These are phyloP conservation scores for Holothuria scabra DNA, from an alignment of 53 echinoderm and acorn worm species.

Conservation along the genomic window DNA sequence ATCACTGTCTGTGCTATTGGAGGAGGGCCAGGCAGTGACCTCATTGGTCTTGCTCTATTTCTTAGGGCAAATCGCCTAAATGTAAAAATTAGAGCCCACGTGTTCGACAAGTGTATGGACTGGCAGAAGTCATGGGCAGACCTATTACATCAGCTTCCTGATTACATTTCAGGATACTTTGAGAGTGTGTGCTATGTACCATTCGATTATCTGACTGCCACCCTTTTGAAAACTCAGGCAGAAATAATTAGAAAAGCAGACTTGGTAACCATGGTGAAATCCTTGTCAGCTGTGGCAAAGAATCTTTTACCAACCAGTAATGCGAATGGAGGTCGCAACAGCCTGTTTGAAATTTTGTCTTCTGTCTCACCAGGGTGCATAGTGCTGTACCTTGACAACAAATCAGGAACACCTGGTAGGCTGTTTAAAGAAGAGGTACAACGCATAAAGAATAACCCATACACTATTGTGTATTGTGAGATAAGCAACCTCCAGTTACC, in stretches of 20 bases:
- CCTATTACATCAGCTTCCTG: background rate
- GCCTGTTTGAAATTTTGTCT: conserved; percentile 25
- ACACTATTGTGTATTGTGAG: conserved; percentile 11
- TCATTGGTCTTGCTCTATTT: conserved; percentile 30
- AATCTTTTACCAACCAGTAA: background rate
- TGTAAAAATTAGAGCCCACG: background rate
- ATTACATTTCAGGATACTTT: background rate
- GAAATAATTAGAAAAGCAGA: background rate
- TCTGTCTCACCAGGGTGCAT: background rate
- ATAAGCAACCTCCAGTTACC: conserved; percentile 1
- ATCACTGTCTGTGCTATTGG: conserved; percentile 21
- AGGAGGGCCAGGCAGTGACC: conserved; percentile 42
- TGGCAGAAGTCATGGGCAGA: conserved; percentile 16
- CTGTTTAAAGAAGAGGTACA: background rate
- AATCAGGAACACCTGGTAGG: background rate
- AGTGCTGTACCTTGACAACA: conserved; percentile 41
- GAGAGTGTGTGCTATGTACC: background rate
- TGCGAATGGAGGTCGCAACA: background rate
- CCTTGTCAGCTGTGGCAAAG: conserved; percentile 2
- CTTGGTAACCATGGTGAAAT: conserved; percentile 23
- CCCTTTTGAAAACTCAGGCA: background rate
- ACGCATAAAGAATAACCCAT: background rate
- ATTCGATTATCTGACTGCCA: conserved; percentile 6
- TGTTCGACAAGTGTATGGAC: conserved; percentile 16
- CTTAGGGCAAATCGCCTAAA: background rate